Base-by-base conservation (phyloP, 2,797 vertebrate species). In the Thalassophryne amazonica region DNA sequence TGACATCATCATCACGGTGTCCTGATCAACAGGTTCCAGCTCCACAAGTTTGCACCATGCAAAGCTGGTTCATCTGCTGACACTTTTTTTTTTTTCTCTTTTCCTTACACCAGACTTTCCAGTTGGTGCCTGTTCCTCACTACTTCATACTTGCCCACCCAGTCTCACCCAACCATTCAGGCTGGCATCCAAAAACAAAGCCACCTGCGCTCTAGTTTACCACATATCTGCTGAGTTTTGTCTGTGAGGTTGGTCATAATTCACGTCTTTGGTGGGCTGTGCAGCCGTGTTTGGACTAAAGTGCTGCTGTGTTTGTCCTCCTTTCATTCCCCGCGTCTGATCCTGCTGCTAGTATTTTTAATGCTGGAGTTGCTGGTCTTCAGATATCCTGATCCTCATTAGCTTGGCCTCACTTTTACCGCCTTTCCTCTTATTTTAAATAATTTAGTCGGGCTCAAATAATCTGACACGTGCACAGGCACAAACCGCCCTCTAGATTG, bases 311-410 rank as follows among this genome's bases (percentile, higher is more conserved):
- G 50, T 60, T 38, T 50, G 2, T 28, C 22, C 6, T 28, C 16
- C 13, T 65, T 41, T 47, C 29, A 41, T 60, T 49, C 39, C 42
- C 42, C 12, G 5, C 0, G 17, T 21, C 36, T 19, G 15, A 13
- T 48, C 13, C 49, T 35, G 27, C 46, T 47, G 43, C 2, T n/a
- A n/a, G n/a, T n/a, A n/a, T n/a, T n/a, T n/a, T n/a, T n/a, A n/a
- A n/a, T n/a, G n/a, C n/a, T n/a, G n/a, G n/a, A n/a, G n/a, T 40
- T 40, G 34, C 39, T 35, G 13, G 42, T 65, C 56, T 60, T 60
- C 55, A 42, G 40, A 71, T 69, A 79, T 73, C 6, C 41, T 84
- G 81, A 79, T 73, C 50, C 78, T 78, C 58, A 83, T 84, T 85
- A 81, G 61, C 36, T 3, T 11, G 25, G 60, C 16, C 47, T 28